Conservation (phyloP, 2,797 vertebrate genomes). For the Carapus acus region DNA sequence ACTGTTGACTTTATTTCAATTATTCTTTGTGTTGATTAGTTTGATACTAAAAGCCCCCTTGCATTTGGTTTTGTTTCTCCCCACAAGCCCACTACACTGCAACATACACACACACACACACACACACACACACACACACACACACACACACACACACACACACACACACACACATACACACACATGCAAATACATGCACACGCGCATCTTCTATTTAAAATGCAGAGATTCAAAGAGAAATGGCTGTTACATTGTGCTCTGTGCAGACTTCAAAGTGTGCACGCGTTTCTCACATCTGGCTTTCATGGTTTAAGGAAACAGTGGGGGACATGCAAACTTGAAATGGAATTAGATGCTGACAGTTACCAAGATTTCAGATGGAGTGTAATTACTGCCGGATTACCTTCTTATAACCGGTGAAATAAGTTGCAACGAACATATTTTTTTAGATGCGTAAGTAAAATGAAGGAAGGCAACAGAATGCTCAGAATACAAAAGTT, state of each 20-base stretch:
- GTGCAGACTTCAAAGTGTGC: slow-evolving; percentile 63
- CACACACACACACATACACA: slow-evolving; percentile 30
- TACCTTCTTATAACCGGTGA: slow-evolving; percentile 29
- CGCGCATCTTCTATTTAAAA: slow-evolving; percentile 33
- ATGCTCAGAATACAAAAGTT: too few species aligned
- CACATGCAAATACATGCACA: background rate
- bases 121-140: slow-evolving; percentile 6
- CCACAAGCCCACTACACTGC: slow-evolving; percentile 12
- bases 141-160: slow-evolving; percentile 4
- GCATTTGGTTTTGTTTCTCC: slow-evolving; percentile 39
- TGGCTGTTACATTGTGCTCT: slow-evolving; percentile 52
- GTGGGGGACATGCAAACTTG: slow-evolving; percentile 51
- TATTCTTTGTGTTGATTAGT: slow-evolving; percentile 54
- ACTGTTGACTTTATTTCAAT: slow-evolving; percentile 44
- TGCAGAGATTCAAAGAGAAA: slow-evolving; percentile 53
- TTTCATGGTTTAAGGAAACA: slow-evolving; percentile 67
- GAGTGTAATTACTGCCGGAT: slow-evolving; percentile 55
- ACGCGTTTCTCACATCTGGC: slow-evolving; percentile 62
- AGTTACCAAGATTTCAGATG: slow-evolving; percentile 60
- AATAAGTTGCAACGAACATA: slow-evolving; percentile 1
- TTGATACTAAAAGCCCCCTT: slow-evolving; percentile 61
- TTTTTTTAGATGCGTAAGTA: slow-evolving; percentile 3
- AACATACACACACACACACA: slow-evolving; percentile 7
- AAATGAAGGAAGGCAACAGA: too few species aligned
- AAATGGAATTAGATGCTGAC: slow-evolving; percentile 57